phyloP scores from a whole-genome alignment of 2,113 vertebrate species.

The Perca schrenkii region DNA sequence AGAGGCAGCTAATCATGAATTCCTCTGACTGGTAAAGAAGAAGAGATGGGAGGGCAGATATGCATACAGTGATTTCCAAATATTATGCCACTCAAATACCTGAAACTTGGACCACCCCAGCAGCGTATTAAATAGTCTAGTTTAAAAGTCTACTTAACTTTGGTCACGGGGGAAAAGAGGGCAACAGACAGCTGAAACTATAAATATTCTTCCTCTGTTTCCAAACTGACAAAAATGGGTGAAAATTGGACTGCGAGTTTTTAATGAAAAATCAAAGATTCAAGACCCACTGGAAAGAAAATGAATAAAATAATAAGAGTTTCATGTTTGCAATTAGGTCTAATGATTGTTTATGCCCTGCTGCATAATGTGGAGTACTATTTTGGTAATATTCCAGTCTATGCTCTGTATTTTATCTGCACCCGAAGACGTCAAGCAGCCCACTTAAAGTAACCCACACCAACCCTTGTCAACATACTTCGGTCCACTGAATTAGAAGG shows the following conservation, averaged over 20 bases:
- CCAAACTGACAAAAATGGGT: conserved; percentile 3
- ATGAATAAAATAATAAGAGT: conserved; percentile 15
- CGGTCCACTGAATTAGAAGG: not conserved
- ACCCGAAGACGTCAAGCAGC: not conserved
- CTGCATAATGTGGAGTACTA: conserved; percentile 37
- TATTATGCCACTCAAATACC: conserved; percentile 56
- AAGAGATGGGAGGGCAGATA: conserved; percentile 56
- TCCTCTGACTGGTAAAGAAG: conserved; percentile 41
- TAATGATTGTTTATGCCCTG: conserved; percentile 32
- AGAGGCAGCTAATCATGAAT: conserved; percentile 45
- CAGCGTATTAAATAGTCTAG: conserved; percentile 32
- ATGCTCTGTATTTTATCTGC: conserved; percentile 10
- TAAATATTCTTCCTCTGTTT: conserved; percentile 29
- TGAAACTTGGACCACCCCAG: conserved; percentile 32
- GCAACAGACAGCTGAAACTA: conserved; percentile 26
- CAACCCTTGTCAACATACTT: not conserved
- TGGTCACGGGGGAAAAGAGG: not conserved
- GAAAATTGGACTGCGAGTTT: conserved; percentile 30
- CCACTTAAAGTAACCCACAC: not conserved
- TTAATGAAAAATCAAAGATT: conserved; percentile 42
- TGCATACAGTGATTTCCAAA: conserved; percentile 48
- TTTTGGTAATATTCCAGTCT: conserved; percentile 32
- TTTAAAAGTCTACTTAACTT: conserved; percentile 52
- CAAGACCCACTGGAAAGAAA: conserved; percentile 22
- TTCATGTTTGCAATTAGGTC: conserved; percentile 52